Conservation (phyloP, 2,888 invertebrate genomes). For the Lutraria lutraria region DNA sequence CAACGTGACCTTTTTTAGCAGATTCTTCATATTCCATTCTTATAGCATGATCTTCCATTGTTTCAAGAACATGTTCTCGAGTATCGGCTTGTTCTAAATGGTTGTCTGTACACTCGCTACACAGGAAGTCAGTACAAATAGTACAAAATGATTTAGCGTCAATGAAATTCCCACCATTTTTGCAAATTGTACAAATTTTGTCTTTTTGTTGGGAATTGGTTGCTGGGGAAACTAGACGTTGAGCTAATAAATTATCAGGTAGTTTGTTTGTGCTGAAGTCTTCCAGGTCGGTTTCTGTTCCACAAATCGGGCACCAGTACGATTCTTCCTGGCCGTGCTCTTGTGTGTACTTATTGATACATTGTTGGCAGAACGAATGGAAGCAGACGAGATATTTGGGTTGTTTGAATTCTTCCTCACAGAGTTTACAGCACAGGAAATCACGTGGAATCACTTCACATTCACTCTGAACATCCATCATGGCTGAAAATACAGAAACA, state of each 20-base stretch:
- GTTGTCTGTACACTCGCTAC: slow-evolving; percentile 72
- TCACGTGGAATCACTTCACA: slow-evolving; percentile 80
- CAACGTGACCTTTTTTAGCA: slow-evolving; percentile 60
- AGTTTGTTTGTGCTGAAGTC: slow-evolving; percentile 62
- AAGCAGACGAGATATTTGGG: slow-evolving; percentile 80
- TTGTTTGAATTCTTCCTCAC: slow-evolving; percentile 80
- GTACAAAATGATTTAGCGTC: slow-evolving; percentile 76
- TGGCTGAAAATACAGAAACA: slow-evolving; percentile 65
- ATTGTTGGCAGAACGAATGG: slow-evolving; percentile 76
- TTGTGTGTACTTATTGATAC: slow-evolving; percentile 67
- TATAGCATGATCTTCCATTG: slow-evolving; percentile 71
- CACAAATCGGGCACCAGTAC: slow-evolving; percentile 79
- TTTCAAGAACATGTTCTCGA: slow-evolving; percentile 74
- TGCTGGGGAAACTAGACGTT: slow-evolving; percentile 73
- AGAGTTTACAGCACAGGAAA: slow-evolving; percentile 80
- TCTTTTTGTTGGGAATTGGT: slow-evolving; percentile 64
- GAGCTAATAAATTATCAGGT: slow-evolving; percentile 78
- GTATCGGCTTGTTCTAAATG: slow-evolving; percentile 78
- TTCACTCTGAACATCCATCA: slow-evolving; percentile 76
- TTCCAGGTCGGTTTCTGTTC: slow-evolving; percentile 60
- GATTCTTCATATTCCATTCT: slow-evolving; percentile 63
- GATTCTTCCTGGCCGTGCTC: slow-evolving; percentile 64
- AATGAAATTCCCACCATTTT: slow-evolving; percentile 75
- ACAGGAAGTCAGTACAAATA: slow-evolving; percentile 80
- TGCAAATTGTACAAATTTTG: slow-evolving; percentile 72